phyloP scores from a whole-genome alignment of 2,888 invertebrate genomes.

The Heliconius aoede region DNA sequence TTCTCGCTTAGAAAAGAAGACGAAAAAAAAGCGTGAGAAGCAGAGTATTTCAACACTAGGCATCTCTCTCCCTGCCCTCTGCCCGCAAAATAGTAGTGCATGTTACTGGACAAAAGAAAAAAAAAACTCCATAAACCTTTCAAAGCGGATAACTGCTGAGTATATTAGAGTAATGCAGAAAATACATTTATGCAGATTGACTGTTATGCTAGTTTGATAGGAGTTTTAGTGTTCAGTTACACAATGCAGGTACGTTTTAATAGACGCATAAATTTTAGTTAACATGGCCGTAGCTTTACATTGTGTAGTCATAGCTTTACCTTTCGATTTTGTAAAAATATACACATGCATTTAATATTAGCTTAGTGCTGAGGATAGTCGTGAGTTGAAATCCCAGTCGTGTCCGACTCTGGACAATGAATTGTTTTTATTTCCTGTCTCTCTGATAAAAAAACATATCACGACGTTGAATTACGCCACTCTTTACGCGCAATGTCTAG shows the following conservation, averaged over 20 bases:
- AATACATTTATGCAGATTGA: not conserved
- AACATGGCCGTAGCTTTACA: slow-evolving; percentile 2
- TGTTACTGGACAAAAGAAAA: no score
- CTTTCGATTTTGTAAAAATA: not conserved
- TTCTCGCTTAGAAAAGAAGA: no score
- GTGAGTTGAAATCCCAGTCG: not conserved
- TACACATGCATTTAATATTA: no score
- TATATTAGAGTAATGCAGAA: not conserved
- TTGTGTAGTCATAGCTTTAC: not conserved
- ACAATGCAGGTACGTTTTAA: slow-evolving; percentile 13
- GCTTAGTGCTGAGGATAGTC: no score
- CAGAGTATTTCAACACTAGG: not conserved
- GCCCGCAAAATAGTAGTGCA: no score
- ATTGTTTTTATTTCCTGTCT: no score
- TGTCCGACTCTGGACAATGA: not conserved
- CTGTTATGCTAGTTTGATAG: slow-evolving; percentile 6
- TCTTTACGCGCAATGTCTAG: not conserved
- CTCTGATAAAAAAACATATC: not conserved
- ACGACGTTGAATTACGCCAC: not conserved
- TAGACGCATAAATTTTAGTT: not conserved
- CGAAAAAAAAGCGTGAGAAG: no score
- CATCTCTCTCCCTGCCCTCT: no score
- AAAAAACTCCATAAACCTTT: no score
- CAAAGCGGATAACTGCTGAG: no score
- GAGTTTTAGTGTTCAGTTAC: not conserved